phyloP scores from a whole-genome alignment of 1,140 invertebrate genomes.

The Probaryconus sp. region DNA sequence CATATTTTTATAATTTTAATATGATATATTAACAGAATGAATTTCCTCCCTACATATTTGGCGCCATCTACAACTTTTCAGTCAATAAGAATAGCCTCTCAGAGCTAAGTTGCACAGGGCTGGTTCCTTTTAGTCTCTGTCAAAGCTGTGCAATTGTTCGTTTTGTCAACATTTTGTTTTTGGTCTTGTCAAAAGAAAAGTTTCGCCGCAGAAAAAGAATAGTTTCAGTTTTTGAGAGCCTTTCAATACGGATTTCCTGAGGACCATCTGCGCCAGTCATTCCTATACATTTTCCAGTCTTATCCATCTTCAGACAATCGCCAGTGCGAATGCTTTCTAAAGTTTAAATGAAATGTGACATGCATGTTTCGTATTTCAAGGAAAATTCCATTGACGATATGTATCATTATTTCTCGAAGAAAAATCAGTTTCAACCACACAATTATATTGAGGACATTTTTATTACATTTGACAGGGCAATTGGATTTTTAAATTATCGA shows the following conservation, averaged over 20 bases:
- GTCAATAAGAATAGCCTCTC: too few species aligned
- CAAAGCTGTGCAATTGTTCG: neutral
- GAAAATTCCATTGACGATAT: conserved; percentile 19
- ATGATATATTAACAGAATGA: too few species aligned
- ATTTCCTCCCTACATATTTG: too few species aligned
- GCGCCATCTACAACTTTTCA: too few species aligned
- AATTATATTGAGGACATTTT: too few species aligned
- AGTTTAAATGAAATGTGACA: conserved; percentile 57
- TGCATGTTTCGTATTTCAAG: conserved; percentile 24
- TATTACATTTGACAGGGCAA: too few species aligned
- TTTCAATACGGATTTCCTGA: conserved; percentile 52
- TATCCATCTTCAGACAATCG: conserved; percentile 62
- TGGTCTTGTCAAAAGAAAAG: conserved; percentile 47
- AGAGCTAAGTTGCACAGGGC: too few species aligned
- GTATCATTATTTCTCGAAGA: conserved; percentile 14
- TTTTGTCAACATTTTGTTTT: conserved; percentile 48
- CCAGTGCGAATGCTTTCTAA: conserved; percentile 46
- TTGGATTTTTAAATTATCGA: too few species aligned
- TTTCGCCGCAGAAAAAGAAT: conserved; percentile 41
- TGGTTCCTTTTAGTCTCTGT: neutral
- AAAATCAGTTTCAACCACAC: too few species aligned
- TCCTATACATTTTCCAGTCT: conserved; percentile 35
- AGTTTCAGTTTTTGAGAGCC: conserved; percentile 38
- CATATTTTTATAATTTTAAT: too few species aligned
- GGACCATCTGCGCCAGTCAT: conserved; percentile 58